Evolutionary conservation across 2,888 invertebrate species (phyloP), one percentile per base, ranked within the genome.

Genomic region (Lasioglossum oenotherae): DNA sequence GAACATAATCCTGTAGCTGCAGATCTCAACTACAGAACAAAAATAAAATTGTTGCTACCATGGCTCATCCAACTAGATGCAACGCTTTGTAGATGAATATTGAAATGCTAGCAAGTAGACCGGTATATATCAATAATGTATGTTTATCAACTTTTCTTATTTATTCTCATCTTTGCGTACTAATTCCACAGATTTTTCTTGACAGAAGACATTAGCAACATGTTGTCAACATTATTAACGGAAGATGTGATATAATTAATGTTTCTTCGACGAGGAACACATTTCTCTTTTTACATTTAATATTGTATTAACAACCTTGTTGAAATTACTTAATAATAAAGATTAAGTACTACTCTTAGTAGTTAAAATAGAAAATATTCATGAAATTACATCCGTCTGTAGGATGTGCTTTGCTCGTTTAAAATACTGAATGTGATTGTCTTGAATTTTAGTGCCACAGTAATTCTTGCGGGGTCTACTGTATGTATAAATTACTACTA

Each of bases 1-100:
- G 99, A 99, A 95, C 96, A 98, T 53, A 99, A 99, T 96, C 99
- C 99, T 0, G 95, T 99, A 1, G 97, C 97, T 0, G 96, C 96
- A 60, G 99, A 98, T 96, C 96, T 98, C 0, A 98, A 97, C 91
- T 99, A 99, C 95, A 96, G 99, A 81, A 96, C 98, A 91, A 99
- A 99, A 95, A 96, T 99, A 71, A 99, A 98, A 95, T 95, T 99
- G 81, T 96, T 97, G 1, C 96, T 99, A 35, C 99, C 99, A 0
- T 97, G 97, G 92, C 95, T 99, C 46, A 96, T 97, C 84, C 99
- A 99, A 95, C 98, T 99, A 91, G 99, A 99, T 96, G 99, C 99
- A 14, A 99, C 99, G 14, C 95, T 98, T 92, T 98, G 98, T 96
- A 97, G 97, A 96, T 97, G 96, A 96, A 92, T 76, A 44, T 71